Evolutionary conservation across 2,113 vertebrate genomes (phyloP), one percentile per base, ranked within the genome.

Genomic region (Cynopterus brachyotis): DNA sequence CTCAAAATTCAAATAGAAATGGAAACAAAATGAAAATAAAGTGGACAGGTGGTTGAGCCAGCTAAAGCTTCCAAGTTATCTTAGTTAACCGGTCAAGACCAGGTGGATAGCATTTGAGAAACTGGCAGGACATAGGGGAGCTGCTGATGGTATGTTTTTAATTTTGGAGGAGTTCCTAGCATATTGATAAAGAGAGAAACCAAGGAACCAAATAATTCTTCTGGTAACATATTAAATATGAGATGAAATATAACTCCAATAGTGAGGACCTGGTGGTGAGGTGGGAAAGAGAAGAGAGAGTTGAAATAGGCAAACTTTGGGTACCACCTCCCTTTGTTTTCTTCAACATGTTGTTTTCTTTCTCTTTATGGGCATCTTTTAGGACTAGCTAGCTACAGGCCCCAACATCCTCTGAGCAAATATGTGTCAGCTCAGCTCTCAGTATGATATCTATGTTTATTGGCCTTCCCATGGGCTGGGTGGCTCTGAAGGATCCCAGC

Each of bases 161-260:
- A 79, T 94, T 91, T 91, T 80, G 91, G 78, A 89, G 95, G 93
- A 81, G 40, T 95, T 79, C 50, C 91, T 57, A 97, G 87, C 32
- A 80, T 91, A 97, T 94, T 97, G 72, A 79, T 76, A 53, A 96
- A 81, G 91, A 97, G 53, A 98, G 73, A 94, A 90, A 98, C 94
- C 67, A 98, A 97, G 81, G 66, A 92, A 96, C 90, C 64, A 97
- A 92, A 64, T 42, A 55, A 82, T 91, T 97, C 92, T 88, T 96
- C 89, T 92, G 86, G 94, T 91, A 30, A 87, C 30, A 92, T 79
- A 53, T 15, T 50, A 26, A 97, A 92, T 47, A 30, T 55, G 95
- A 97, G 91, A 97, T 98, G 62, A 62, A 90, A 89, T 62, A 50
- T 15, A 87, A 72, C 67, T 94, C 79, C 28, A 16, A 32, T 10